Evolutionary conservation across 2,888 invertebrate species (phyloP), one percentile per base, ranked within the genome.

Genomic region (Azorinus chamasolen): DNA sequence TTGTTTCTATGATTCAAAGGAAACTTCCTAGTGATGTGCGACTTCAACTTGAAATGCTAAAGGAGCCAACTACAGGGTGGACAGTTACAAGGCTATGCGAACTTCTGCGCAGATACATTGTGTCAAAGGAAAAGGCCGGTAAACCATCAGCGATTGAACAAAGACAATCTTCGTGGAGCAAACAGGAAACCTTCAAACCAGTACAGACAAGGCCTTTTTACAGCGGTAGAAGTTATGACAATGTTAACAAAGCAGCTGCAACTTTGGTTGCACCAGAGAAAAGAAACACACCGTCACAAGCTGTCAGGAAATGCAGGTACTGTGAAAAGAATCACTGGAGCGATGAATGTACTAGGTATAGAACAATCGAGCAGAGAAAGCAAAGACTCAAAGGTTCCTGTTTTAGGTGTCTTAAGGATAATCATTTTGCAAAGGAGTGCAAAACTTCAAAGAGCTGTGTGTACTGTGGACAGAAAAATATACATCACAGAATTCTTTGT

Each of bases 401-500:
- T 45, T 63, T 24, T 24, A 75, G 39, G 25, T 68, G 68, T 45
- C 25, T 69, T 41, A 75, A 75, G 51, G 20, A 8, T 24, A 58
- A 53, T 25, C 58, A 75, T 45, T 20, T n/a, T 20, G 10, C 63
- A 16, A 63, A 46, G 20, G 64, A 75, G 14, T 74, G 63, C 48
- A 69, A 51, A 45, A 2, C 45, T 20, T 50, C 24, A 20, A 68
- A 57, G 48, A 18, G 32, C 2, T 74, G 68, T 73, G 62, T 62
- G 2, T 50, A 68, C 43, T 62, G 74, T 43, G 22, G 62, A 22
- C 32, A 68, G 62, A 50, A 27, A 20, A 55, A 75, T 51, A 46
- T 41, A 1, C 58, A 69, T 39, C 69, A 69, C 53, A 68, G 74
- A 25, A 74, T 55, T 54, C 51, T 74, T n/a, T 66, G 73, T 27